These are phyloP conservation scores for Hermetia illucens DNA, from an alignment of 1,140 invertebrate species.

Conservation along the genomic window DNA sequence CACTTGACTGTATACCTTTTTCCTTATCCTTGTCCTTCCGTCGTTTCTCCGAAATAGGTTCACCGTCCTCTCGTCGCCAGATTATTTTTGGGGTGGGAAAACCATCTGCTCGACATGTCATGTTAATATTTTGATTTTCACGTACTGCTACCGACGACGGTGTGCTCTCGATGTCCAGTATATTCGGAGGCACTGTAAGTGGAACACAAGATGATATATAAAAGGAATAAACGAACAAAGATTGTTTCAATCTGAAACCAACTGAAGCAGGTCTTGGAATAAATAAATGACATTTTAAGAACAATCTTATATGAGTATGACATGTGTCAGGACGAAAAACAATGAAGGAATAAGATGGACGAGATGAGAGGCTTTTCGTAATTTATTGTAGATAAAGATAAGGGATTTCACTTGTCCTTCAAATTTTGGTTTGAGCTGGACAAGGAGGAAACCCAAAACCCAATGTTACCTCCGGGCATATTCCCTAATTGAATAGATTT, in stretches of 20 bases:
- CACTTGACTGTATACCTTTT: no score
- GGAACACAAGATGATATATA: not conserved
- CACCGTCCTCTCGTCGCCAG: slow-evolving; percentile 81
- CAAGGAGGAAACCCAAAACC: no score
- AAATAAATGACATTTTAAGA: not conserved
- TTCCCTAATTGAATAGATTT: no score
- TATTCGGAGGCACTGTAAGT: slow-evolving; percentile 72
- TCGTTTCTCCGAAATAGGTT: slow-evolving; percentile 62
- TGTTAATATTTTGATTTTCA: slow-evolving; percentile 79
- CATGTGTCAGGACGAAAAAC: slow-evolving; percentile 1
- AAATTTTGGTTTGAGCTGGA: no score
- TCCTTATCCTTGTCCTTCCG: slow-evolving; percentile 52
- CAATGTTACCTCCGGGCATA: no score
- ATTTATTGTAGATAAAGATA: no score
- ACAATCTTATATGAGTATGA: not conserved
- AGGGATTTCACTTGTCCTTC: no score
- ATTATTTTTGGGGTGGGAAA: slow-evolving; percentile 76
- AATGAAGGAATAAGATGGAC: no score
- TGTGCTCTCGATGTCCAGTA: slow-evolving; percentile 69
- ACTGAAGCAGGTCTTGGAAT: not conserved
- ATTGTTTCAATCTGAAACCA: not conserved
- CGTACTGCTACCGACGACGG: slow-evolving; percentile 75
- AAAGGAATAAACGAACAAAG: not conserved
- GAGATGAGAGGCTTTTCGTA: no score
- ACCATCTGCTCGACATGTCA: slow-evolving; percentile 77